A percentile compares a stretch with the other conserved stretches of the same genome.
These are phyloP conservation scores for Delphinus delphis DNA, from an alignment of 2,113 vertebrate species.

Conservation along the genomic window DNA sequence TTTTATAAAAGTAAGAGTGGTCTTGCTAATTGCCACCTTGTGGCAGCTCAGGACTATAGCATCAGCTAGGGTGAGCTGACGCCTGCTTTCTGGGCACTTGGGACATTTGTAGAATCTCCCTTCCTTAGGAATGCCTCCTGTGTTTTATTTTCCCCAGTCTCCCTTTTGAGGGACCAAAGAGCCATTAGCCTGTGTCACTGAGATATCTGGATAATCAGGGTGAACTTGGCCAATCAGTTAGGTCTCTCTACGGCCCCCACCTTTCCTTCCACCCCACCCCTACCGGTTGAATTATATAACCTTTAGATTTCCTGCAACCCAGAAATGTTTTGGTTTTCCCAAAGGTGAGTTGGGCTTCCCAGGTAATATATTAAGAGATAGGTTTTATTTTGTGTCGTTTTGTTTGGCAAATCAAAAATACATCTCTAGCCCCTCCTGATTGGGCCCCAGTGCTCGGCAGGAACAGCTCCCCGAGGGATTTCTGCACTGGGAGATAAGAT, in stretches of 20 bases:
- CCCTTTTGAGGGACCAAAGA: background rate
- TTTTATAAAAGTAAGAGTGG: background rate
- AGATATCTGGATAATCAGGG: background rate
- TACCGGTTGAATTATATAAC: background rate
- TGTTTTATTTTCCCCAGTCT: background rate
- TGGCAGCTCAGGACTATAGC: background rate
- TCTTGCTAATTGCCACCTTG: background rate
- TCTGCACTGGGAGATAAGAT: constrained; percentile 69
- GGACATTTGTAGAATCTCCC: background rate
- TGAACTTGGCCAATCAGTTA: background rate
- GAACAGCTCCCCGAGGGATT: constrained; percentile 42
- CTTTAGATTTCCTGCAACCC: background rate
- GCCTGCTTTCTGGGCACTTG: background rate
- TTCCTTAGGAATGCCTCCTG: background rate
- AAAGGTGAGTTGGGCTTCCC: background rate
- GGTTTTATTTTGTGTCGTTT: background rate
- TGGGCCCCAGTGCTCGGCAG: background rate
- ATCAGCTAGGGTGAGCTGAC: background rate
- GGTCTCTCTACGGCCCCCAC: background rate
- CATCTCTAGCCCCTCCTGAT: background rate
- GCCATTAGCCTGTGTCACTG: background rate
- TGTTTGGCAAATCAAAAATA: constrained; percentile 52
- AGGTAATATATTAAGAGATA: background rate
- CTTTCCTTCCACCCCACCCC: background rate
- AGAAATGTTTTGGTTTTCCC: background rate